A percentile compares a stretch with the other conserved stretches of the same genome.
Evolutionary conservation across 1,140 invertebrate species (phyloP).

Genomic region (Pemphigus obesinymphae): DNA sequence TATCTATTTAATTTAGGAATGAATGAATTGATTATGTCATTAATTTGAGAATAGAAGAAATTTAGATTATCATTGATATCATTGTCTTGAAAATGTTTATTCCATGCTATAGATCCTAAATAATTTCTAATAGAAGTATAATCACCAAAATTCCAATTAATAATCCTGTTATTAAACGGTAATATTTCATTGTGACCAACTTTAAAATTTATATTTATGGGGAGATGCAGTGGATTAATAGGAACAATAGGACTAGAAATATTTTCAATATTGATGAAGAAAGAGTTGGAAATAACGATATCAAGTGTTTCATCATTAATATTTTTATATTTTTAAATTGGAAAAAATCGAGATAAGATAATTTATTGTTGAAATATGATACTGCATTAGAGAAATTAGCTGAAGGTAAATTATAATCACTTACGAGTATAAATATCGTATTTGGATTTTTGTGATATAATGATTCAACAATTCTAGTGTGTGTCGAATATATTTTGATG

Average conservation of each 20-base stretch:
- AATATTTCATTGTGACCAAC: not conserved
- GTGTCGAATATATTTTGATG: not conserved
- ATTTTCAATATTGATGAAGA: not conserved
- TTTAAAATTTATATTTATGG: not conserved
- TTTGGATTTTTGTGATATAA: no score
- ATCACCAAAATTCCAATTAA: not conserved
- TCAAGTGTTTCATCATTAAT: not conserved
- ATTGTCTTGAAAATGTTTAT: not conserved
- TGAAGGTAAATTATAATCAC: no score
- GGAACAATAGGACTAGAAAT: no score
- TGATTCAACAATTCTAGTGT: no score
- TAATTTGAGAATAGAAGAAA: not conserved
- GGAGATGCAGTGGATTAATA: not conserved
- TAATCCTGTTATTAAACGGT: no score
- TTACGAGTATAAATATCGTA: no score
- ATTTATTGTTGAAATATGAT: no score
- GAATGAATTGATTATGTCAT: not conserved
- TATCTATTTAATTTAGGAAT: not conserved
- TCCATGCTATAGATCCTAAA: not conserved
- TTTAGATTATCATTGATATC: not conserved
- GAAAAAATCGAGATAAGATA: no score
- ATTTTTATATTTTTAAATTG: not conserved
- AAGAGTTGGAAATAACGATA: not conserved
- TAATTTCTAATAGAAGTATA: not conserved
- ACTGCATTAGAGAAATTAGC: no score